A percentile compares a stretch with the other conserved stretches of the same genome.
Evolutionary conservation across 2,797 vertebrate species (phyloP).

Genomic region (Octomys mimax): DNA sequence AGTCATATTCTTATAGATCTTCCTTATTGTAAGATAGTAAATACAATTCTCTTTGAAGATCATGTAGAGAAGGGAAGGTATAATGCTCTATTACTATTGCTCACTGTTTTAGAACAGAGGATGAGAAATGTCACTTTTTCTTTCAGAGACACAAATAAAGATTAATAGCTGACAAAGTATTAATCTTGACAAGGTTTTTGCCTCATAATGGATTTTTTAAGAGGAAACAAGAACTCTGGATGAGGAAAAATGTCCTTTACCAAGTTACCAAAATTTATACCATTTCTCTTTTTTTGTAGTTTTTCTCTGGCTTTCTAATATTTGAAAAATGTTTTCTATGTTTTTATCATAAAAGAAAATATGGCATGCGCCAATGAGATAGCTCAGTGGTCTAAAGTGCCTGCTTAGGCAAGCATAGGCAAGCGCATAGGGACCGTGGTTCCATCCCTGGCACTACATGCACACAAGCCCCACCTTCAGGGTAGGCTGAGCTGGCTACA

Average conservation of each 20-base stretch:
- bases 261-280: slow-evolving; percentile 48
- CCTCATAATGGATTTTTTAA: slow-evolving; percentile 61
- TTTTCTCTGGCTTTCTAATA: neutral
- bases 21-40: slow-evolving; percentile 88
- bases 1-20: slow-evolving; percentile 88
- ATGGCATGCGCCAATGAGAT: too few species aligned
- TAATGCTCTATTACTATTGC: slow-evolving; percentile 88
- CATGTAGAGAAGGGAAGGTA: slow-evolving; percentile 89
- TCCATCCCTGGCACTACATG: too few species aligned
- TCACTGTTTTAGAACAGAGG: slow-evolving; percentile 86
- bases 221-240: slow-evolving; percentile 51
- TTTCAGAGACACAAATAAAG: slow-evolving; percentile 66
- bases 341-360: neutral
- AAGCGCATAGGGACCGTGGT: too few species aligned
- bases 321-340: neutral
- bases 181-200: slow-evolving; percentile 63
- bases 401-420: too few species aligned
- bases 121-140: slow-evolving; percentile 80
- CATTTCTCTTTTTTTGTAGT: slow-evolving; percentile 41
- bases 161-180: slow-evolving; percentile 74
- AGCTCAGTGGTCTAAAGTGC: too few species aligned
- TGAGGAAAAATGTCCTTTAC: slow-evolving; percentile 35
- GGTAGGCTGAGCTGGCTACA: too few species aligned
- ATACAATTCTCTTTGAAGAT: slow-evolving; percentile 93
- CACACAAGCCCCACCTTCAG: too few species aligned